A percentile compares a stretch with the other conserved stretches of the same genome.
Evolutionary conservation across 2,113 vertebrate genomes (phyloP).

Genomic region (Rhombomys opimus): DNA sequence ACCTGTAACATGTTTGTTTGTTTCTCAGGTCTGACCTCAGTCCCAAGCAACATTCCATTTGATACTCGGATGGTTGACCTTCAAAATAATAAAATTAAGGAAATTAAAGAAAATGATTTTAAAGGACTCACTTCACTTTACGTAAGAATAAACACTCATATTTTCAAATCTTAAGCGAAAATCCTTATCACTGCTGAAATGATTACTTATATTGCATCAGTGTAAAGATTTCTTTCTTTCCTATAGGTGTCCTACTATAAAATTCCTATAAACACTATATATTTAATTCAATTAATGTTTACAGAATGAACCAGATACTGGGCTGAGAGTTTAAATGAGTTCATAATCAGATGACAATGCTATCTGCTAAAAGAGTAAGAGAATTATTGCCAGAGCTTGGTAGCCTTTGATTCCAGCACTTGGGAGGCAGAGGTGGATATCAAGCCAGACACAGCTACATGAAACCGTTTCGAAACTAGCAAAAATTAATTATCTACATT

Average conservation of each 20-base stretch:
- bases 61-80: constrained; percentile 96
- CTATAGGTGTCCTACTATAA: constrained; percentile 30
- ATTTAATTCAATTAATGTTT: constrained; percentile 48
- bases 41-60: constrained; percentile 94
- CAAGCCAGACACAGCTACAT: background rate
- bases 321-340: constrained; percentile 13
- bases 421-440: background rate
- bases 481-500: background rate
- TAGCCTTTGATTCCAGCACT: background rate
- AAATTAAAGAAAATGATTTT: constrained; percentile 97
- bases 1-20: constrained; percentile 58
- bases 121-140: constrained; percentile 92
- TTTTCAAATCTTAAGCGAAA: constrained; percentile 63
- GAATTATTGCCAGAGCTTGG: background rate
- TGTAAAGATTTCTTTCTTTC: constrained; percentile 49
- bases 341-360: background rate
- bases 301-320: background rate
- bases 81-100: constrained; percentile 98
- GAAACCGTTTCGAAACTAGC: background rate
- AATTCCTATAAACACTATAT: constrained; percentile 3
- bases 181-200: constrained; percentile 38
- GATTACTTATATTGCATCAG: constrained; percentile 21
- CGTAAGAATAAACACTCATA: constrained; percentile 87
- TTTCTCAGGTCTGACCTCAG: constrained; percentile 91
- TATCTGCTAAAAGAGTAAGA: constrained; percentile 43